Conservation (phyloP, 37 sponge, comb jelly and placozoan species). For the Mnemiopsis leidyi region DNA sequence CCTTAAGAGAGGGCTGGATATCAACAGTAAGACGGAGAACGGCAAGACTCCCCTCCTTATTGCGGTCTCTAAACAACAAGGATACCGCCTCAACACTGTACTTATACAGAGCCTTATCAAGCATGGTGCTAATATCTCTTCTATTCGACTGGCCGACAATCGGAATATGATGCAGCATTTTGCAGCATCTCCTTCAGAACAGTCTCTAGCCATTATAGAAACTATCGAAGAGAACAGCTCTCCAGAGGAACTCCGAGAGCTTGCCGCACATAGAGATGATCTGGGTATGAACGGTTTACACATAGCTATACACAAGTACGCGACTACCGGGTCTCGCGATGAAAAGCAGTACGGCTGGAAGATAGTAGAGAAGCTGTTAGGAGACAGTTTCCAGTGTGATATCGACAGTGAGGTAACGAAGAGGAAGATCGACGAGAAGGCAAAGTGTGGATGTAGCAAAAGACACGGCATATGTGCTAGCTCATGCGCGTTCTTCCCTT, state of each 20-base stretch:
- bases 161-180: slow-evolving; percentile 21
- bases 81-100: neutral
- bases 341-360: neutral
- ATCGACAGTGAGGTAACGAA: slow-evolving; percentile 6
- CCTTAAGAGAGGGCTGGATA: neutral
- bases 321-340: neutral
- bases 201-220: neutral
- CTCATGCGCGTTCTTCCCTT: neutral
- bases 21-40: neutral
- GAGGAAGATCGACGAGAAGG: neutral
- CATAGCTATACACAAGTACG: neutral
- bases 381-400: neutral
- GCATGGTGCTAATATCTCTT: neutral
- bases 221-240: neutral
- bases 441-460: neutral
- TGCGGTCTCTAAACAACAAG: neutral
- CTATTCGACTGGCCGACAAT: neutral
- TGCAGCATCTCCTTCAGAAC: neutral
- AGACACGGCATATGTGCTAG: neutral
- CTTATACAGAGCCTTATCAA: neutral
- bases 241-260: neutral
- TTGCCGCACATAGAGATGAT: slow-evolving; percentile 13
- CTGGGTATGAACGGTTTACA: neutral
- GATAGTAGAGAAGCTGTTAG: neutral
- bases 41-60: neutral